These are phyloP conservation scores for Pygathrix nemaeus DNA, from an alignment of 2,113 vertebrate species.

Conservation along the genomic window DNA sequence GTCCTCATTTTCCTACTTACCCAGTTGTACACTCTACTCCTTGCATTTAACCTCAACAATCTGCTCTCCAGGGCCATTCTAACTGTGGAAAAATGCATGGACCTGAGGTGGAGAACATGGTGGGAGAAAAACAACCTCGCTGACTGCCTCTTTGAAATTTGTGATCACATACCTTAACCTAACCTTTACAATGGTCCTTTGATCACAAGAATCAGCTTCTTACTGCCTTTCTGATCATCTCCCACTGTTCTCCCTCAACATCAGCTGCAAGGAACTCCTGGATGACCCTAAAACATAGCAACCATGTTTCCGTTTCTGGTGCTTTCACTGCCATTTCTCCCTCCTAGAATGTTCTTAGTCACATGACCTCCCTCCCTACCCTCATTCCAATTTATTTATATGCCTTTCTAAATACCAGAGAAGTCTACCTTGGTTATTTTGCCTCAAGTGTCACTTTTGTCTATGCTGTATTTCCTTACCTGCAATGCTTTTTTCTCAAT, in stretches of 20 bases:
- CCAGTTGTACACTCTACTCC: not conserved
- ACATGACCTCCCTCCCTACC: not conserved
- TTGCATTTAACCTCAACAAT: not conserved
- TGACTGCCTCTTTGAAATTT: not conserved
- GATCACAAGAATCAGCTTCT: not conserved
- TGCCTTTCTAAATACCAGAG: not conserved
- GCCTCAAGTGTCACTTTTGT: not conserved
- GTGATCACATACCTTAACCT: not conserved
- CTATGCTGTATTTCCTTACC: not conserved
- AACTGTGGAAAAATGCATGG: not conserved
- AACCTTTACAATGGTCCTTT: not conserved
- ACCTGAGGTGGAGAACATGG: not conserved
- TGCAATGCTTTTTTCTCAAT: not conserved
- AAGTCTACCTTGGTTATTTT: not conserved
- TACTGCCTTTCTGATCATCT: not conserved
- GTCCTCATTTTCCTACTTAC: not conserved
- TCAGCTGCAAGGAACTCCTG: not conserved
- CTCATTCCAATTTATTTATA: not conserved
- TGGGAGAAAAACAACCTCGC: not conserved
- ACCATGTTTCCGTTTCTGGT: not conserved
- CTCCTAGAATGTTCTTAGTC: not conserved
- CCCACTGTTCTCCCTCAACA: not conserved
- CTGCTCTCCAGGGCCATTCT: not conserved
- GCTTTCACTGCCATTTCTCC: not conserved
- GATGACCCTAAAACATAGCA: not conserved